Conservation (phyloP, 1,140 invertebrate genomes). For the Drosophila pectinifera region DNA sequence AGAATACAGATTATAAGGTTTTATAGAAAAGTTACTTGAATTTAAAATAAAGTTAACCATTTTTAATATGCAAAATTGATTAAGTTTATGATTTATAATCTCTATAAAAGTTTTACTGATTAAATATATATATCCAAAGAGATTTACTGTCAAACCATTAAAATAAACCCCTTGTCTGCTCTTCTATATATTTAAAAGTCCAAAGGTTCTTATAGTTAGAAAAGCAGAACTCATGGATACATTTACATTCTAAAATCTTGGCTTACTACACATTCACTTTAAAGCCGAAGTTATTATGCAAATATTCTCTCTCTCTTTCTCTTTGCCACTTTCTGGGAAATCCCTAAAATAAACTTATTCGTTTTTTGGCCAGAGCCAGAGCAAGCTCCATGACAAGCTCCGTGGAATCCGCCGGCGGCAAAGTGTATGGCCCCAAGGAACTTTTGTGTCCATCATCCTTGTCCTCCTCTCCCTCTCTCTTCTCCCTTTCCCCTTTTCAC, state of each 20-base stretch:
- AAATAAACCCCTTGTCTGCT: neutral
- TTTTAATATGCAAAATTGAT: no score
- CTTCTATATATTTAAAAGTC: neutral
- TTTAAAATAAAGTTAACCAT: no score
- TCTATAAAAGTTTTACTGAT: no score
- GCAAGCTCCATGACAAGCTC: constrained; percentile 36
- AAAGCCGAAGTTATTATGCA: constrained; percentile 23
- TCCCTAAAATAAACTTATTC: constrained; percentile 28
- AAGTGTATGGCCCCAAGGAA: constrained; percentile 28
- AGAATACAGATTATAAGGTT: neutral
- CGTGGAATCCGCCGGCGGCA: constrained; percentile 25
- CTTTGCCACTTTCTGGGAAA: constrained; percentile 7
- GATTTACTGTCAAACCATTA: no score
- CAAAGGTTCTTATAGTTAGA: neutral
- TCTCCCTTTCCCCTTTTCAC: neutral
- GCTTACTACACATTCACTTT: constrained; percentile 13
- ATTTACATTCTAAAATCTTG: constrained; percentile 12
- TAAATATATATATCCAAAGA: no score
- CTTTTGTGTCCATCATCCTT: constrained; percentile 30
- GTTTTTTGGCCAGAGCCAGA: constrained; percentile 16
- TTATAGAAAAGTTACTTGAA: no score
- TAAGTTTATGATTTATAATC: no score
- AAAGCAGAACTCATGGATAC: no score
- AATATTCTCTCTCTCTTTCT: neutral
- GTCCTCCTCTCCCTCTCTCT: neutral